Conservation (phyloP, 2,113 vertebrate genomes). For the Laterallus jamaicensis region DNA sequence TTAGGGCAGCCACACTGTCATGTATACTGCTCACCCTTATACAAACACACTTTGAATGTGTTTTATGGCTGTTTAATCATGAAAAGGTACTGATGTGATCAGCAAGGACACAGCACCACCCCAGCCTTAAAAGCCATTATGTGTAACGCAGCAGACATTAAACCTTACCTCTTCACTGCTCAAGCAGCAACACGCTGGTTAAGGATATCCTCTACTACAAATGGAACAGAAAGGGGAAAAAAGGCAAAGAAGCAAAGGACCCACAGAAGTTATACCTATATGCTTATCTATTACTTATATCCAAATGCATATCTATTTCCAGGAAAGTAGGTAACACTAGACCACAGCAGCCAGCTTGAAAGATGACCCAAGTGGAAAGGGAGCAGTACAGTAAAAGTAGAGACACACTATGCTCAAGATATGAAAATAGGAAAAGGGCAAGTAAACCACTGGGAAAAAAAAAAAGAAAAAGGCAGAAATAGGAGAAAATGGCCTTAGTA, state of each 20-base stretch:
- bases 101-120: neutral
- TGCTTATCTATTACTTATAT: neutral
- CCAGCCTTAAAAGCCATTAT: neutral
- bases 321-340: neutral
- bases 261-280: neutral
- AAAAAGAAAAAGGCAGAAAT: neutral
- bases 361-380: neutral
- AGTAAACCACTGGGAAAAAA: neutral
- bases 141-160: accelerated
- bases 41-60: neutral
- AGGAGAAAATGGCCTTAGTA: neutral
- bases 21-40: neutral
- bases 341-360: neutral
- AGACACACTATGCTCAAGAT: neutral
- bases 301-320: neutral
- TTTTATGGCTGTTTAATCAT: neutral
- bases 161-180: neutral
- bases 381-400: neutral
- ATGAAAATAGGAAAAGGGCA: neutral
- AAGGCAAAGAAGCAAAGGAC: neutral
- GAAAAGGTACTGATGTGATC: neutral
- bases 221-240: neutral
- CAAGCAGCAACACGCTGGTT: neutral
- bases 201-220: neutral
- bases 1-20: neutral